phyloP scores from a whole-genome alignment of 2,888 invertebrate genomes.

The Tetropium fuscum region DNA sequence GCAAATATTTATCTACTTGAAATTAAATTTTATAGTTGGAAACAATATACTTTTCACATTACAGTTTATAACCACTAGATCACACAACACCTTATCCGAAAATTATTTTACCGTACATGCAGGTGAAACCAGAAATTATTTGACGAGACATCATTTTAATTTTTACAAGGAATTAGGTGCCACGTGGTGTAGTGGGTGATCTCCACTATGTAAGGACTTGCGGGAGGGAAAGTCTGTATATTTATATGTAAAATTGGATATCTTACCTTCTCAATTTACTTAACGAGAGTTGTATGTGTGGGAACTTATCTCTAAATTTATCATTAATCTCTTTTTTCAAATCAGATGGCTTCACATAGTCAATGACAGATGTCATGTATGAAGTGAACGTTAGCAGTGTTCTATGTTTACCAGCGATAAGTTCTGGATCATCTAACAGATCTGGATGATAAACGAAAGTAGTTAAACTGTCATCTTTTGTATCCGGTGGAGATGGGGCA shows the following conservation, averaged over 20 bases:
- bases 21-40: too few species aligned
- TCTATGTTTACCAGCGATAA: slow-evolving; percentile 90
- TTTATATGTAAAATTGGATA: neutral
- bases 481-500: slow-evolving; percentile 65
- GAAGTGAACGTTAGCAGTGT: slow-evolving; percentile 89
- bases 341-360: slow-evolving; percentile 95
- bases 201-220: too few species aligned
- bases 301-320: slow-evolving; percentile 95
- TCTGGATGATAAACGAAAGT: slow-evolving; percentile 79
- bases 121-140: too few species aligned
- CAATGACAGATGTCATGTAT: slow-evolving; percentile 95
- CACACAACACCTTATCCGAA: too few species aligned
- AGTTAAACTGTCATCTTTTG: slow-evolving; percentile 62
- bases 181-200: too few species aligned
- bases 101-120: too few species aligned
- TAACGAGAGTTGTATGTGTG: slow-evolving; percentile 92
- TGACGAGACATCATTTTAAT: too few species aligned
- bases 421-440: slow-evolving; percentile 92
- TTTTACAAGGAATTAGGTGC: too few species aligned
- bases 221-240: too few species aligned
- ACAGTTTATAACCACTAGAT: too few species aligned
- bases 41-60: too few species aligned
- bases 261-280: slow-evolving; percentile 93
- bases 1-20: too few species aligned
- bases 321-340: slow-evolving; percentile 97